A percentile compares a stretch with the other conserved stretches of the same genome.
Conservation (phyloP, 2,797 vertebrate genomes). For the Argyrosomus regius region DNA sequence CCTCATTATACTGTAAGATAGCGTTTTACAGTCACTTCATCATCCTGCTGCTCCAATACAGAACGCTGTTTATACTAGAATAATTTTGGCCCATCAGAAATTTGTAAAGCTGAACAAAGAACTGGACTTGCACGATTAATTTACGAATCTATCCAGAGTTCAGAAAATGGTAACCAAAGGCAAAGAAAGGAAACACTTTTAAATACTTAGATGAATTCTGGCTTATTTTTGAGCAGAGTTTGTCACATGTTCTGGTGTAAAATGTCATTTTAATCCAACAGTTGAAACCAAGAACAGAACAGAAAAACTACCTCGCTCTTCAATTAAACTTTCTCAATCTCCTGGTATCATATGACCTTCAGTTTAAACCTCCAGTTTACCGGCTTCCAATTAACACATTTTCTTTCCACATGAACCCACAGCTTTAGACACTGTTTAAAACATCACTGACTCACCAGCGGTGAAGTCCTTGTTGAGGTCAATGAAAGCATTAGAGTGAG, state of each 20-base stretch:
- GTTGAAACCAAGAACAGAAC: not conserved
- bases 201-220: not conserved
- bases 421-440: not conserved
- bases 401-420: not conserved
- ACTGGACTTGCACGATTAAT: not conserved
- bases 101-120: not conserved
- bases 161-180: not conserved
- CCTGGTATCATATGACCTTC: not conserved
- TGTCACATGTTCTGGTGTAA: not conserved
- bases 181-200: not conserved
- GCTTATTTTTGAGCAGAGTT: not conserved
- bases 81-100: not conserved
- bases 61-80: not conserved
- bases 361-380: not conserved
- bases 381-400: not conserved
- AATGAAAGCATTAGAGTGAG: constrained; percentile 96
- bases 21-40: not conserved
- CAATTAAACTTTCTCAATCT: not conserved
- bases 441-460: constrained; percentile 87
- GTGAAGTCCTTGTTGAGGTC: constrained; percentile 96
- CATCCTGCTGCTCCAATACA: not conserved
- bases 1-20: not conserved
- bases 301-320: not conserved
- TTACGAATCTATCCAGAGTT: not conserved
- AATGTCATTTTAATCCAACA: not conserved